Percentiles rank a stretch among this genome's conserved stretches.
Conservation (phyloP, 2,888 invertebrate species). For the Epistrophe eligans region DNA sequence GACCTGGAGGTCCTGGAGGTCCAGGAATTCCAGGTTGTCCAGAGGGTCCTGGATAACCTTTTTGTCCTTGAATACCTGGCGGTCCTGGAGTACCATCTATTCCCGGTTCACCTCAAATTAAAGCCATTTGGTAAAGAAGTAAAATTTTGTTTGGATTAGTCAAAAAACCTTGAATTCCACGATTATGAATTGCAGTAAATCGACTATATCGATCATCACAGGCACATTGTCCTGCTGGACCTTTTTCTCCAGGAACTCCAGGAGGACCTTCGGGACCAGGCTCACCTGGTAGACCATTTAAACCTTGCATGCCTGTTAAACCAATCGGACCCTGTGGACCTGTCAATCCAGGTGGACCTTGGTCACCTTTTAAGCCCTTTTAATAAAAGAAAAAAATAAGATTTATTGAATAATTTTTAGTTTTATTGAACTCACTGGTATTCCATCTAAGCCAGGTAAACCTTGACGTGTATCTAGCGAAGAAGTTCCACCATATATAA, state of each 20-base stretch:
- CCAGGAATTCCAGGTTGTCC: slow-evolving; percentile 83
- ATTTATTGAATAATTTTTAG: not conserved
- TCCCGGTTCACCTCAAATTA: slow-evolving; percentile 85
- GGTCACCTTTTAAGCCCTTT: slow-evolving; percentile 46
- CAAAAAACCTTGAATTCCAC: slow-evolving; percentile 42
- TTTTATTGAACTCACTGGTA: slow-evolving; percentile 33
- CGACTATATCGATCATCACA: slow-evolving; percentile 46
- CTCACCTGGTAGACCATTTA: slow-evolving; percentile 84
- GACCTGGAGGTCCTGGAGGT: slow-evolving; percentile 83
- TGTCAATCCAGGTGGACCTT: slow-evolving; percentile 81
- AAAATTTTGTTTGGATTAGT: not conserved
- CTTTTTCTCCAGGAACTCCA: slow-evolving; percentile 86
- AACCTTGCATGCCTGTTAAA: slow-evolving; percentile 75
- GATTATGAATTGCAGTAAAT: not conserved
- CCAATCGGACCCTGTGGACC: slow-evolving; percentile 69
- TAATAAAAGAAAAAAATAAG: not conserved
- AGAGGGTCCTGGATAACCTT: slow-evolving; percentile 85
- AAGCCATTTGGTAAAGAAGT: not conserved
- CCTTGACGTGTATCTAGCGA: slow-evolving; percentile 16
- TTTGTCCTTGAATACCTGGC: slow-evolving; percentile 78
- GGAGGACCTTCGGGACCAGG: slow-evolving; percentile 76
- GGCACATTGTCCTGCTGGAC: slow-evolving; percentile 83
- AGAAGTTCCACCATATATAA: slow-evolving; percentile 36
- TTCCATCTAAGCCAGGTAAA: slow-evolving; percentile 32
- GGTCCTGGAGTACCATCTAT: slow-evolving; percentile 50